phyloP scores from a whole-genome alignment of 2,888 invertebrate genomes.

The Dicycla oo region DNA sequence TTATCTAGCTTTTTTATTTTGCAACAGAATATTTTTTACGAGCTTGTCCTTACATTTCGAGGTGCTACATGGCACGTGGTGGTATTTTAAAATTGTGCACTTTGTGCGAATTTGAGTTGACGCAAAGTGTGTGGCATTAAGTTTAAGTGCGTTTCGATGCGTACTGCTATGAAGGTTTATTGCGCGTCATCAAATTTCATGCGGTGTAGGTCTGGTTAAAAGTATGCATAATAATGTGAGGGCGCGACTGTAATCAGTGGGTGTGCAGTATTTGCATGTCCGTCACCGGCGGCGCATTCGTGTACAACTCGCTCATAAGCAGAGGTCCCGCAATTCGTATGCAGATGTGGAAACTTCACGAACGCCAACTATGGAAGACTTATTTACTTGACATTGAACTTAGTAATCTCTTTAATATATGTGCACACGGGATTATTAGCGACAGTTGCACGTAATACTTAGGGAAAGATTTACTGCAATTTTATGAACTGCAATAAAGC shows the following conservation, averaged over 20 bases:
- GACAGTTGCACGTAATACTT: constrained; percentile 46
- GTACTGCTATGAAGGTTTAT: constrained; percentile 37
- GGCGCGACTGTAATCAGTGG: constrained; percentile 57
- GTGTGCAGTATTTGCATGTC: constrained; percentile 72
- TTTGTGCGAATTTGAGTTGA: constrained; percentile 26
- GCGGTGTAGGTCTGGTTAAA: constrained; percentile 40
- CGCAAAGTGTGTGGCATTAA: constrained; percentile 35
- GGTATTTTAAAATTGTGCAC: constrained; percentile 38
- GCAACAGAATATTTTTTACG: constrained; percentile 64
- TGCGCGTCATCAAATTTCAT: constrained; percentile 53
- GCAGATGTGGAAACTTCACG: constrained; percentile 78
- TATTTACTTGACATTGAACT: constrained; percentile 65
- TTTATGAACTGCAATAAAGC: constrained; percentile 35
- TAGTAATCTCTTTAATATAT: constrained; percentile 48
- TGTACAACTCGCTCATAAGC: constrained; percentile 70
- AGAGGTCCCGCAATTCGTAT: constrained; percentile 77
- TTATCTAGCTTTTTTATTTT: constrained; percentile 80
- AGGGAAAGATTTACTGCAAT: constrained; percentile 23
- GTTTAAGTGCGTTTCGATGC: constrained; percentile 36
- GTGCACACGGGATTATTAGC: constrained; percentile 40
- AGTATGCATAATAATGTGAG: constrained; percentile 43
- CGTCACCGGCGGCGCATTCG: constrained; percentile 67
- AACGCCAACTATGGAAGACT: constrained; percentile 60
- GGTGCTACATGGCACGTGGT: constrained; percentile 41
- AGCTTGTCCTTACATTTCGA: constrained; percentile 47